Evolutionary conservation across 2,888 invertebrate genomes (phyloP).

Genomic region (Cheilosia soror): DNA sequence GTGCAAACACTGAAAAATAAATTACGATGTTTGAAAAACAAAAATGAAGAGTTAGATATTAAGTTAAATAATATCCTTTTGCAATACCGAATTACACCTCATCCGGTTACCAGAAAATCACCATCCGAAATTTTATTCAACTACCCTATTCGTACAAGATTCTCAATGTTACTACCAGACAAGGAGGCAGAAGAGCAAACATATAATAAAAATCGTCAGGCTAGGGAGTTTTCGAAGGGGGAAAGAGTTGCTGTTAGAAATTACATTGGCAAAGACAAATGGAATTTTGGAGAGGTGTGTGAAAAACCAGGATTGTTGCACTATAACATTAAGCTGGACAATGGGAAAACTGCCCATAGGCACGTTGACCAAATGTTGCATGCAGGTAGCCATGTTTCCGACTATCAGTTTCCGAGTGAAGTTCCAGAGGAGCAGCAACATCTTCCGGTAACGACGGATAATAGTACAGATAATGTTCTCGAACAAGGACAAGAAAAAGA

Average conservation of each 20-base stretch:
- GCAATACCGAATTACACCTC: too few relatives aligned
- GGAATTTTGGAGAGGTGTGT: conserved; percentile 24
- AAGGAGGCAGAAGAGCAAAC: not conserved
- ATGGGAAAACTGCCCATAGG: conserved; percentile 6
- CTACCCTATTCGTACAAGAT: conserved; percentile 21
- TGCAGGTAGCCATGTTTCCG: conserved; percentile 16
- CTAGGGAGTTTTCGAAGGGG: not conserved
- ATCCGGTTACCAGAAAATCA: not conserved
- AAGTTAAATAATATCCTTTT: too few relatives aligned
- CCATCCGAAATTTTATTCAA: conserved; percentile 28
- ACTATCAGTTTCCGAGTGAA: conserved; percentile 10
- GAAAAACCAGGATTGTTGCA: conserved; percentile 10
- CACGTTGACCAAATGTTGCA: conserved; percentile 23
- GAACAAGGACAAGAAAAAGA: not conserved
- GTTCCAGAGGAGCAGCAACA: not conserved
- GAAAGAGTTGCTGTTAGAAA: not conserved
- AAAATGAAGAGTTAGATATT: too few relatives aligned
- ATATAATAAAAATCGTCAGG: not conserved
- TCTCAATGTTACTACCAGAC: conserved; percentile 29
- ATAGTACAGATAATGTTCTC: not conserved
- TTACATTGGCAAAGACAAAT: conserved; percentile 8
- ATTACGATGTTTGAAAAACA: too few relatives aligned
- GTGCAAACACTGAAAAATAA: conserved; percentile 15
- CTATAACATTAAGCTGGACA: conserved; percentile 26
- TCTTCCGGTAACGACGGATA: not conserved